Evolutionary conservation across 2,888 invertebrate species (phyloP).

Genomic region (Acrocyrtus sp.): DNA sequence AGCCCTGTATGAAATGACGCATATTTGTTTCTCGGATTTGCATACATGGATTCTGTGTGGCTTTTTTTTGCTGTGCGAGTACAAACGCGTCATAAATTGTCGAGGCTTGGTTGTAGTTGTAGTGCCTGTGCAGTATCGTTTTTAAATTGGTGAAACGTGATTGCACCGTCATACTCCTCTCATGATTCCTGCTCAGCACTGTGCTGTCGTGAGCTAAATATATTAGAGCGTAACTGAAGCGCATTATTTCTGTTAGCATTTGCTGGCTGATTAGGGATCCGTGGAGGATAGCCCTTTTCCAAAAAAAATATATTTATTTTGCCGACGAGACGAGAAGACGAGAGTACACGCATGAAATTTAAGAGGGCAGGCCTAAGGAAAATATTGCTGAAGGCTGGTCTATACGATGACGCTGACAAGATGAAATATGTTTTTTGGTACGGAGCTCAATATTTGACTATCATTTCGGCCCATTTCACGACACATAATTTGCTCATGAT

Average conservation of each 20-base stretch:
- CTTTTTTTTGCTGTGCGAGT: constrained; percentile 22
- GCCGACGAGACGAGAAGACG: no score
- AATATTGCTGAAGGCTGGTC: not conserved
- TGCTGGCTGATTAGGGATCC: no score
- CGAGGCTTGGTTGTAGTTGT: constrained; percentile 43
- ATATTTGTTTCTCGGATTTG: constrained; percentile 25
- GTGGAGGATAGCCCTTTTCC: no score
- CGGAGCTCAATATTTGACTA: constrained; percentile 43
- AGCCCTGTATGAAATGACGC: no score
- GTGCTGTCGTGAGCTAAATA: constrained; percentile 33
- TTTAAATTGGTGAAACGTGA: constrained; percentile 47
- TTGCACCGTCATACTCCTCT: constrained; percentile 34
- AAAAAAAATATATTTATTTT: no score
- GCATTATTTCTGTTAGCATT: no score
- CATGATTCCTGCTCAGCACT: no score
- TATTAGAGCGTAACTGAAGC: no score
- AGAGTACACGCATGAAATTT: no score
- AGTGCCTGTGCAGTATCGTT: constrained; percentile 45
- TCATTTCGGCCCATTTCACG: constrained; percentile 39
- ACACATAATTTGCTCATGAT: constrained; percentile 15
- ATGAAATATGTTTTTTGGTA: constrained; percentile 26
- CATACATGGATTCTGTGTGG: not conserved
- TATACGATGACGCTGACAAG: not conserved
- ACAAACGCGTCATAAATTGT: constrained; percentile 41
- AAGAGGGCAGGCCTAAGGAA: no score